These are phyloP conservation scores for Centropyge bicolor DNA, from an alignment of 2,797 vertebrate species.

Conservation along the genomic window DNA sequence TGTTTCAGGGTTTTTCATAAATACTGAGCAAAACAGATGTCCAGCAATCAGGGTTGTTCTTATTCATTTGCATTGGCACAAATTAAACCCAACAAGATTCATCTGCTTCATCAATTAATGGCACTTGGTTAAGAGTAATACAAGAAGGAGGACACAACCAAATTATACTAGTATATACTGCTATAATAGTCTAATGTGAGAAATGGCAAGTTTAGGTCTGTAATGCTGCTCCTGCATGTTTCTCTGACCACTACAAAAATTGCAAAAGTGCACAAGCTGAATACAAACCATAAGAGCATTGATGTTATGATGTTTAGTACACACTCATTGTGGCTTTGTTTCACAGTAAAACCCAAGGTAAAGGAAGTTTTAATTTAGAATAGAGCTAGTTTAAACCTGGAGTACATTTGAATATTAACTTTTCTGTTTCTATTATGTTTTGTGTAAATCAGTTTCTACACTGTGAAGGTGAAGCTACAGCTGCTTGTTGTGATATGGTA, in stretches of 20 bases:
- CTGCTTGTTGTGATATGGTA: not conserved
- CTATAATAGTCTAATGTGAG: not conserved
- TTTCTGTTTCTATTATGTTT: not conserved
- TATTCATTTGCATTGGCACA: slow-evolving; percentile 39
- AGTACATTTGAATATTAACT: not conserved
- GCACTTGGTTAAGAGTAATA: slow-evolving; percentile 2
- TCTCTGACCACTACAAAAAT: too few relatives aligned
- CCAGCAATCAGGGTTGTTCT: slow-evolving; percentile 8
- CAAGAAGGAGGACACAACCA: not conserved
- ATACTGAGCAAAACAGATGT: slow-evolving; percentile 9
- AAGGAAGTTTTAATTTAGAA: not conserved
- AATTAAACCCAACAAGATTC: slow-evolving; percentile 28
- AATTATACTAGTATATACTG: not conserved
- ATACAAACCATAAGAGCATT: not conserved
- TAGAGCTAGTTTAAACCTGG: not conserved
- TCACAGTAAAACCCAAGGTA: not conserved
- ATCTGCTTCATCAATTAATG: slow-evolving; percentile 14
- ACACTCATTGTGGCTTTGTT: not conserved
- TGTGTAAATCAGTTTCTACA: not conserved
- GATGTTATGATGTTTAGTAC: not conserved
- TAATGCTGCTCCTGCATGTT: not conserved
- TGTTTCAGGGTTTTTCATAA: slow-evolving; percentile 10
- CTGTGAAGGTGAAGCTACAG: not conserved
- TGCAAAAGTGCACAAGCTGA: too few relatives aligned
- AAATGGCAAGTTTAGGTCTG: not conserved